Percentiles rank a stretch among this genome's conserved stretches.
Evolutionary conservation across 2,888 invertebrate species (phyloP).

Genomic region (Mesoligia furuncula): DNA sequence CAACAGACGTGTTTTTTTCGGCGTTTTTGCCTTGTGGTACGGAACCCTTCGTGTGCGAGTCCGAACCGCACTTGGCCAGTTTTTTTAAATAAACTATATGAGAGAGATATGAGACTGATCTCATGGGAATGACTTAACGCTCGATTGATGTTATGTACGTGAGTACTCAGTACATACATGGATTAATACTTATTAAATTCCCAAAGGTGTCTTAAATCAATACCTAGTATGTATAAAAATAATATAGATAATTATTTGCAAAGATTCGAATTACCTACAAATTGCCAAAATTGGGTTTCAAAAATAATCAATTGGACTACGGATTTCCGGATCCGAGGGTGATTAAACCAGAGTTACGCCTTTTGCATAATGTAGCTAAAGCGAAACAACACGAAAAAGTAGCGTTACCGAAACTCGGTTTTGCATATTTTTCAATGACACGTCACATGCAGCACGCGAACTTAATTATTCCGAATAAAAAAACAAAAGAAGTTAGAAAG

Average conservation of each 20-base stretch:
- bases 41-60: no score
- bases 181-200: not conserved
- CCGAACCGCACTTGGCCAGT: no score
- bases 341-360: not conserved
- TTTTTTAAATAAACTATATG: not conserved
- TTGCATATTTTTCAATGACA: not conserved
- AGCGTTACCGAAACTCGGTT: not conserved
- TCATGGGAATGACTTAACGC: not conserved
- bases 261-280: not conserved
- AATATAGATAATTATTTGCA: not conserved
- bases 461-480: not conserved
- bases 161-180: not conserved
- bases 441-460: not conserved
- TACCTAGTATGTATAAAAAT: not conserved
- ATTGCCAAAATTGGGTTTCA: not conserved
- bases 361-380: not conserved
- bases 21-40: no score
- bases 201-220: not conserved
- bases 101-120: not conserved
- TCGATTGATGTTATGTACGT: not conserved
- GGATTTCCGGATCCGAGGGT: not conserved
- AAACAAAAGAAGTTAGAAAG: not conserved
- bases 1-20: no score
- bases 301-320: not conserved
- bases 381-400: not conserved